Conservation (phyloP, 2,797 vertebrate genomes). For the Enteromius viviparus region DNA sequence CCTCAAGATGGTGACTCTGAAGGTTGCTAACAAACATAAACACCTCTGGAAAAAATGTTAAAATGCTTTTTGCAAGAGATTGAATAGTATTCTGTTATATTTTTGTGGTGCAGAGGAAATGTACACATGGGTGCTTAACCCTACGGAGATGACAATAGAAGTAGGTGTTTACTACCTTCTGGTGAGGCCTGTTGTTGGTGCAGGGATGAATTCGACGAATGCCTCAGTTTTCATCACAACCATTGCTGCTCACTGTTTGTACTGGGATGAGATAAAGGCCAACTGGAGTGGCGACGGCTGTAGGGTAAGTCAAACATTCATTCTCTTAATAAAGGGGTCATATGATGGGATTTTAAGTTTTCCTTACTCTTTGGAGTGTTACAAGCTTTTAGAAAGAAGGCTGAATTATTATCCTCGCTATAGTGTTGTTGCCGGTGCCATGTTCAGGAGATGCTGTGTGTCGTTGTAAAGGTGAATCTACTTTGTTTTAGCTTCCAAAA, state of each 20-base stretch:
- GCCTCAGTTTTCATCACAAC: constrained; percentile 80
- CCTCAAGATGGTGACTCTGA: constrained; percentile 70
- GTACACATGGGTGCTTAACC: constrained; percentile 88
- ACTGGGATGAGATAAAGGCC: constrained; percentile 86
- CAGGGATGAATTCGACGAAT: constrained; percentile 75
- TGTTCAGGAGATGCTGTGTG: too few relatives aligned
- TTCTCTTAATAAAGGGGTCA: too few relatives aligned
- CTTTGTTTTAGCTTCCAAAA: too few relatives aligned
- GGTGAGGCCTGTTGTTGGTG: constrained; percentile 76
- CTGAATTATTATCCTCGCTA: too few relatives aligned
- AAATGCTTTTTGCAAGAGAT: neutral
- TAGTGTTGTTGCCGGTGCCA: too few relatives aligned
- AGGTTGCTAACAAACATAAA: constrained; percentile 70
- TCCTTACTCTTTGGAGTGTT: too few relatives aligned
- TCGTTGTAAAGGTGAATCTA: too few relatives aligned
- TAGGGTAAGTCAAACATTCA: constrained; percentile 75
- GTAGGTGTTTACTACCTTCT: constrained; percentile 84
- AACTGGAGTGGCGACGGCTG: constrained; percentile 89
- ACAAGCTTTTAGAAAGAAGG: too few relatives aligned
- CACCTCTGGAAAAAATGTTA: too few relatives aligned
- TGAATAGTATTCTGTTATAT: constrained; percentile 10
- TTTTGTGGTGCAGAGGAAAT: constrained; percentile 51
- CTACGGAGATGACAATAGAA: constrained; percentile 77
- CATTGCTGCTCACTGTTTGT: constrained; percentile 89
- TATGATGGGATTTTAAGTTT: too few relatives aligned